Percentiles rank a stretch among this genome's conserved stretches.
phyloP scores from a whole-genome alignment of 2,113 vertebrate species.

The Xiphorhynchus elegans region DNA sequence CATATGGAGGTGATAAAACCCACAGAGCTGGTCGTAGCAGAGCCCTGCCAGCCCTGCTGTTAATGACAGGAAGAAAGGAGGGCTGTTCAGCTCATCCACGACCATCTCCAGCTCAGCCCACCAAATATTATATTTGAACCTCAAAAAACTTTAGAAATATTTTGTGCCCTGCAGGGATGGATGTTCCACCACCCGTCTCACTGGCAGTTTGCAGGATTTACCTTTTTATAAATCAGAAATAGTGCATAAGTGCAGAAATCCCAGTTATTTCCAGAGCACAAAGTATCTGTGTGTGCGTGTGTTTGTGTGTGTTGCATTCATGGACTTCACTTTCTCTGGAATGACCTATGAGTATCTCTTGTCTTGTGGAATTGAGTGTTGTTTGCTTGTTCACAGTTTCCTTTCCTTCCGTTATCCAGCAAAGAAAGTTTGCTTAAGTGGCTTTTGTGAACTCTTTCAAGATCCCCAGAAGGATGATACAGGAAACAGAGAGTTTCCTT shows the following conservation, averaged over 20 bases:
- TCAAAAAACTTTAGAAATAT: not conserved
- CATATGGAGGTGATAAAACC: not conserved
- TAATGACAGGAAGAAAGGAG: not conserved
- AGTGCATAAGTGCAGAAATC: not conserved
- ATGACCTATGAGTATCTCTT: conserved; percentile 45
- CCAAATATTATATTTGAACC: not conserved
- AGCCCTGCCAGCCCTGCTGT: not conserved
- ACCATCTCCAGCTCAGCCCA: not conserved
- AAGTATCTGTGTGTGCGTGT: not conserved
- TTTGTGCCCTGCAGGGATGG: not conserved
- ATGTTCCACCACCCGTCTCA: not conserved
- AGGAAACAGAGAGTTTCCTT: conserved; percentile 71
- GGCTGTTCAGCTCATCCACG: not conserved
- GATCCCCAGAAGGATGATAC: conserved; percentile 76
- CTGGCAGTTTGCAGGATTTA: not conserved
- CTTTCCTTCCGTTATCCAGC: conserved; percentile 70
- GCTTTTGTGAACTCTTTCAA: conserved; percentile 65
- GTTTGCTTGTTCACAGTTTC: conserved; percentile 74
- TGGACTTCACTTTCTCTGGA: conserved; percentile 35
- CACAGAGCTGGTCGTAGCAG: not conserved
- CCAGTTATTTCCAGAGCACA: not conserved
- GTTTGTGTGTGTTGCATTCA: not conserved
- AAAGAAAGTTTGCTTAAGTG: conserved; percentile 66
- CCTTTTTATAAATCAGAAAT: not conserved
- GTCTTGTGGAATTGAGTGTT: conserved; percentile 48